Conservation (phyloP, 2,888 invertebrate genomes). For the Ennomos quercinarius region DNA sequence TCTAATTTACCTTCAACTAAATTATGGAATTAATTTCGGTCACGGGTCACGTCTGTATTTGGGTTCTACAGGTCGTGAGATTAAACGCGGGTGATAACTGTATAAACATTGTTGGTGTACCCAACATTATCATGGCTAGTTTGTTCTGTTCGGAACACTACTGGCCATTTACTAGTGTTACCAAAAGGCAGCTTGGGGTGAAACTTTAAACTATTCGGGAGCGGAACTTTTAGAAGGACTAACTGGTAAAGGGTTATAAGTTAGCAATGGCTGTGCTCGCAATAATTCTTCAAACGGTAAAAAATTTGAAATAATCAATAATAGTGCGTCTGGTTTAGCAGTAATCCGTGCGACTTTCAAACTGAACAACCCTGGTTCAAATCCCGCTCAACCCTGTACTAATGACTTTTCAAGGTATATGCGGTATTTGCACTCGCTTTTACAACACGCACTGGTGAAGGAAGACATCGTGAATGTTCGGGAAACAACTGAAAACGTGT, state of each 20-base stretch:
- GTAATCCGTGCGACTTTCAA: too few species aligned
- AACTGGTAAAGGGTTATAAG: background rate
- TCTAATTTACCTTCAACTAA: conserved; percentile 6
- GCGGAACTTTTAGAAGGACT: background rate
- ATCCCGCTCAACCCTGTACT: too few species aligned
- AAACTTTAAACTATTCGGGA: background rate
- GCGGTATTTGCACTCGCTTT: too few species aligned
- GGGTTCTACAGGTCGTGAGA: conserved; percentile 6
- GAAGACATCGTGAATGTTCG: too few species aligned
- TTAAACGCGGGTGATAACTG: background rate
- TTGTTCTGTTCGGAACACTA: background rate
- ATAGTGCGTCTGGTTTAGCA: too few species aligned
- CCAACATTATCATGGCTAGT: background rate
- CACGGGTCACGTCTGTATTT: conserved; percentile 8
- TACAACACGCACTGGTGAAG: too few species aligned
- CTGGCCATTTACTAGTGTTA: background rate
- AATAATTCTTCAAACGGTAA: too few species aligned
- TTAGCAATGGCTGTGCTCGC: too few species aligned
- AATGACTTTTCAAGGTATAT: too few species aligned
- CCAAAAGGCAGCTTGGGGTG: background rate
- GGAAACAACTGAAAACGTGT: too few species aligned
- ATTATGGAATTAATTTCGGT: conserved; percentile 5
- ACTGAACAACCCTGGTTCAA: too few species aligned
- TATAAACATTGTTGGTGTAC: conserved; percentile 5
- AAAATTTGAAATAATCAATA: too few species aligned